Conservation (phyloP, 2,888 invertebrate species). For the Yponomeuta sedellus region DNA sequence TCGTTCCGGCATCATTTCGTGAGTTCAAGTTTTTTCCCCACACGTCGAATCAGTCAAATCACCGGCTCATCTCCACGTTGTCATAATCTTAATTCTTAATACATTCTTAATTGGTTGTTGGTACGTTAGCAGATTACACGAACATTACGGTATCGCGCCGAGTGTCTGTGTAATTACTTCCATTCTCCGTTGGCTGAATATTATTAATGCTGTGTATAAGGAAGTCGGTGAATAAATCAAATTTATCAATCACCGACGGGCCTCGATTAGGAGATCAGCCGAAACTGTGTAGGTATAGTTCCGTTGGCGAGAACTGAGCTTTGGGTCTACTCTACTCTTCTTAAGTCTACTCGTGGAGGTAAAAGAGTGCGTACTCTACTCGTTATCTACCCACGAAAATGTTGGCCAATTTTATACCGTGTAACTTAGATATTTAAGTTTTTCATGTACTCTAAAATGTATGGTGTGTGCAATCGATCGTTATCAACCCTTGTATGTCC, state of each 20-base stretch:
- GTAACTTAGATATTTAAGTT: too few species aligned
- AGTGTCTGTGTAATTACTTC: slow-evolving; percentile 9
- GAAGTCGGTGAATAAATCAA: slow-evolving; percentile 12
- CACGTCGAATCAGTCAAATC: neutral
- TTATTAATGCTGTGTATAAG: slow-evolving; percentile 9
- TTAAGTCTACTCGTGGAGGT: too few species aligned
- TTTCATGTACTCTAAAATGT: too few species aligned
- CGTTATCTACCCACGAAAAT: too few species aligned
- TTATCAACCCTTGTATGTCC: too few species aligned
- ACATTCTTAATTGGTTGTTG: slow-evolving; percentile 8
- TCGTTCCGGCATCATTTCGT: neutral
- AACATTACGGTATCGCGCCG: neutral
- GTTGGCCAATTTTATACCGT: too few species aligned
- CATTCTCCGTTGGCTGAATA: neutral
- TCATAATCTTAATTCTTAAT: slow-evolving; percentile 6
- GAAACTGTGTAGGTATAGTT: slow-evolving; percentile 4
- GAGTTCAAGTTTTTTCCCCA: neutral
- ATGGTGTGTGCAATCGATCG: too few species aligned
- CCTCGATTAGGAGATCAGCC: slow-evolving; percentile 12
- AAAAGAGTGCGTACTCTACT: too few species aligned
- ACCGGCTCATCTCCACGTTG: neutral
- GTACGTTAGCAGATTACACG: slow-evolving; percentile 9
- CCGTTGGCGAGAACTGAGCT: neutral
- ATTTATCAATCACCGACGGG: slow-evolving; percentile 13
- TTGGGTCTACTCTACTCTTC: too few species aligned